phyloP scores from a whole-genome alignment of 1,140 invertebrate species.

The Nasonia longicornis region DNA sequence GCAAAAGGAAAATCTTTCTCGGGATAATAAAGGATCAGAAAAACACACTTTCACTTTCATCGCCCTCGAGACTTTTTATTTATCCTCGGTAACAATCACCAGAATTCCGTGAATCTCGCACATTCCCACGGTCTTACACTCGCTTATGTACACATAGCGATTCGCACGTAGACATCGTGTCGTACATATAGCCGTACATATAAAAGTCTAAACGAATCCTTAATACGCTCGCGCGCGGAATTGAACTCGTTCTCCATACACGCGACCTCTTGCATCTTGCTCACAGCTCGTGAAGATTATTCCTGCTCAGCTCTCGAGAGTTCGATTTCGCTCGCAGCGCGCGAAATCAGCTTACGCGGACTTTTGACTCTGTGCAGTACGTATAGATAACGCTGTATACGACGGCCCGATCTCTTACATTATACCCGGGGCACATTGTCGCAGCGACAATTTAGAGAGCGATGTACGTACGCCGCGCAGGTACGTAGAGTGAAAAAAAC shows the following conservation, averaged over 20 bases:
- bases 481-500: background rate
- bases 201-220: slow-evolving; percentile 40
- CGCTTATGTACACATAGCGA: slow-evolving; percentile 6
- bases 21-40: background rate
- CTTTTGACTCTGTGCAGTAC: slow-evolving; percentile 1
- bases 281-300: background rate
- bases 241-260: background rate
- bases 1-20: background rate
- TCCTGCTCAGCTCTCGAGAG: background rate
- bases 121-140: background rate
- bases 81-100: slow-evolving; percentile 34
- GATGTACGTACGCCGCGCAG: background rate
- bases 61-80: slow-evolving; percentile 32
- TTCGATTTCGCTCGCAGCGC: background rate
- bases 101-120: background rate
- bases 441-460: background rate
- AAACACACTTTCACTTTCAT: slow-evolving; percentile 17
- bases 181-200: slow-evolving; percentile 5
- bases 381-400: slow-evolving; percentile 16
- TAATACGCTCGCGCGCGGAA: background rate
- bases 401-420: slow-evolving; percentile 6
- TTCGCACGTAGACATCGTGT: slow-evolving; percentile 19
- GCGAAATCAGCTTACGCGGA: slow-evolving; percentile 15
- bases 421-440: background rate
- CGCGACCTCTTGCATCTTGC: background rate